Evolutionary conservation across 2,113 vertebrate species (phyloP).

Genomic region (Atherinomorus stipes): DNA sequence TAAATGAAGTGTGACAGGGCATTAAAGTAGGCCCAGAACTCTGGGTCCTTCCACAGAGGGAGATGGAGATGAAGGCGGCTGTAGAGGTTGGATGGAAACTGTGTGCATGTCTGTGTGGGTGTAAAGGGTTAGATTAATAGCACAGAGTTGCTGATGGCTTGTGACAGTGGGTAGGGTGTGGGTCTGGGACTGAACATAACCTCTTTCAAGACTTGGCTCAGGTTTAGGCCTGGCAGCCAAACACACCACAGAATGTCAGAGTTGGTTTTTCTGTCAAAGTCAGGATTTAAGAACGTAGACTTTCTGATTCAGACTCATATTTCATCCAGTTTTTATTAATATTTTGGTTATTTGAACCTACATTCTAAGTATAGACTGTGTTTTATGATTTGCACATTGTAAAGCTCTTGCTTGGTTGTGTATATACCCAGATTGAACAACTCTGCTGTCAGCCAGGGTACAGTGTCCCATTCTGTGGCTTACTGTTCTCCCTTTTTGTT

Average conservation of each 20-base stretch:
- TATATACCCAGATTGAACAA: too few relatives aligned
- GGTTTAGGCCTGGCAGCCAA: slow-evolving; percentile 3
- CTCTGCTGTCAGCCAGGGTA: neutral
- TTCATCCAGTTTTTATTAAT: too few relatives aligned
- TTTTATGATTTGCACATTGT: too few relatives aligned
- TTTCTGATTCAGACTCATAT: neutral
- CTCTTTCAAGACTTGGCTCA: slow-evolving; percentile 33
- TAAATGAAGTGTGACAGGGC: slow-evolving; percentile 70
- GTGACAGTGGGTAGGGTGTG: slow-evolving; percentile 43
- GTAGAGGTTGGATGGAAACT: slow-evolving; percentile 31
- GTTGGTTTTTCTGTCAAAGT: neutral
- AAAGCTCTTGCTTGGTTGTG: too few relatives aligned
- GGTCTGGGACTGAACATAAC: slow-evolving; percentile 25
- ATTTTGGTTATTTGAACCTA: neutral
- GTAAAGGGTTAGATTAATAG: slow-evolving; percentile 31
- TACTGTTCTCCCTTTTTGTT: slow-evolving; percentile 17
- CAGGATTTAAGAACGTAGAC: neutral
- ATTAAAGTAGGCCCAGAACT: slow-evolving; percentile 60
- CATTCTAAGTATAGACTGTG: too few relatives aligned
- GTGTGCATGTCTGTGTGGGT: slow-evolving; percentile 13
- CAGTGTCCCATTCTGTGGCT: neutral
- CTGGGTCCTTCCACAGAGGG: slow-evolving; percentile 24
- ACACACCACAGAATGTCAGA: neutral
- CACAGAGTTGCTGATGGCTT: slow-evolving; percentile 28
- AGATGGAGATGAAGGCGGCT: slow-evolving; percentile 20